phyloP scores from a whole-genome alignment of 2,888 invertebrate species.

The Sisyra nigra region DNA sequence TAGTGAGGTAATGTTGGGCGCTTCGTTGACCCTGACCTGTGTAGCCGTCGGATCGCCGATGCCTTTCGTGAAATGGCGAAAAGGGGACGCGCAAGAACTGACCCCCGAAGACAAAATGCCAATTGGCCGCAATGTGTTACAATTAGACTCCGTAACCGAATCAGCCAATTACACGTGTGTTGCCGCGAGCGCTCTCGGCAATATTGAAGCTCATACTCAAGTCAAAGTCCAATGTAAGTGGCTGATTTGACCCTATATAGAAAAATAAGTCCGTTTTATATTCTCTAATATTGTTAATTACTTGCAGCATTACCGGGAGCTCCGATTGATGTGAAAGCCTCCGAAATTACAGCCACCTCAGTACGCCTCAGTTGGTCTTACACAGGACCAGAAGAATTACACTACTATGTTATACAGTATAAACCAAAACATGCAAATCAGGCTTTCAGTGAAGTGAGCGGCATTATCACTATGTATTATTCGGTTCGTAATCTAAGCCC shows the following conservation, averaged over 20 bases:
- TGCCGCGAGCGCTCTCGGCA: constrained; percentile 85
- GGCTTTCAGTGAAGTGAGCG: constrained; percentile 84
- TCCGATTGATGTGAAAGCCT: constrained; percentile 76
- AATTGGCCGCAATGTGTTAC: constrained; percentile 72
- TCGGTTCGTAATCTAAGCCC: constrained; percentile 80
- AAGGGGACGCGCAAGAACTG: constrained; percentile 64
- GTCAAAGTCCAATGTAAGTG: constrained; percentile 92
- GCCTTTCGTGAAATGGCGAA: constrained; percentile 91
- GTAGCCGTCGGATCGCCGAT: constrained; percentile 96
- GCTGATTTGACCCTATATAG: background rate
- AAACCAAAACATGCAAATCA: constrained; percentile 87
- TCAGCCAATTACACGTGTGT: constrained; percentile 96
- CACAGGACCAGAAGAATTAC: constrained; percentile 75
- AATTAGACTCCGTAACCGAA: constrained; percentile 71
- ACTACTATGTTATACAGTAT: constrained; percentile 92
- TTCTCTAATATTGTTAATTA: constrained; percentile 26
- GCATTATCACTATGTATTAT: constrained; percentile 85
- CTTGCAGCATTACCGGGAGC: constrained; percentile 73
- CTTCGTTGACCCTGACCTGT: constrained; percentile 84
- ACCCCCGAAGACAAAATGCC: constrained; percentile 80
- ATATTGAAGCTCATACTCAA: constrained; percentile 72
- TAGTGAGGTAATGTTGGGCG: constrained; percentile 83
- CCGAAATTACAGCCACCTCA: constrained; percentile 86
- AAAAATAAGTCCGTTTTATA: constrained; percentile 5
- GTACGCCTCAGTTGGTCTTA: constrained; percentile 89